phyloP scores from a whole-genome alignment of 2,888 invertebrate species.

The Drosophila nr. perissopoda region DNA sequence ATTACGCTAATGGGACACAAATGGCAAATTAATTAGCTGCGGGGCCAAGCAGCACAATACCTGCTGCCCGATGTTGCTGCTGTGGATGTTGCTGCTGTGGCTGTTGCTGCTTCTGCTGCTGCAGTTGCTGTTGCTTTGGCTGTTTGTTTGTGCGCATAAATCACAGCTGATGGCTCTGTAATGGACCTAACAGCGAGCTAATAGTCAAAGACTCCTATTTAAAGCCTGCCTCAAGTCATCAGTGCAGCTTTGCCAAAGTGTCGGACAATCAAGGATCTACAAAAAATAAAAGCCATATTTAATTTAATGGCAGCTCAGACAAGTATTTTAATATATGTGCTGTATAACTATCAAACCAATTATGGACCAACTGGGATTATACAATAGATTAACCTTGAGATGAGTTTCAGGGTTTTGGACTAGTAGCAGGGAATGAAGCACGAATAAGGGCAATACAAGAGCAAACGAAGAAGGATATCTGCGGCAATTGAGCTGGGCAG shows the following conservation, averaged over 20 bases:
- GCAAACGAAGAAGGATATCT: background rate
- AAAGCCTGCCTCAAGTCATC: slow-evolving; percentile 8
- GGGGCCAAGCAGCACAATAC: slow-evolving; percentile 53
- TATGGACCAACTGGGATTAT: background rate
- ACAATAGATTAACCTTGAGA: background rate
- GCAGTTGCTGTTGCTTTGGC: slow-evolving; percentile 25
- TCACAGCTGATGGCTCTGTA: slow-evolving; percentile 50
- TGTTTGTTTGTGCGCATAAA: slow-evolving; percentile 50
- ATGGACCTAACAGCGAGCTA: slow-evolving; percentile 41
- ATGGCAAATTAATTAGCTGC: slow-evolving; percentile 80
- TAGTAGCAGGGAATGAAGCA: no score
- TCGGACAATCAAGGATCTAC: slow-evolving; percentile 14
- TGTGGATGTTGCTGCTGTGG: background rate
- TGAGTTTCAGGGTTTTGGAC: background rate
- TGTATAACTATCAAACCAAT: background rate
- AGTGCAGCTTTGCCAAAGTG: slow-evolving; percentile 1
- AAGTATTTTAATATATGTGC: background rate
- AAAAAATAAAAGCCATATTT: background rate
- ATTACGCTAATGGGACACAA: slow-evolving; percentile 81
- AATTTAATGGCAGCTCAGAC: slow-evolving; percentile 1
- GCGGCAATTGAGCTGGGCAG: background rate
- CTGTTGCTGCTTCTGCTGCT: slow-evolving; percentile 4
- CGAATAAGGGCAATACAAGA: background rate
- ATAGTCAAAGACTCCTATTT: slow-evolving; percentile 16
- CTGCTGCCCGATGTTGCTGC: slow-evolving; percentile 3